Base-by-base conservation (phyloP, 1,140 invertebrate genomes). In the Papilio dardanus region DNA sequence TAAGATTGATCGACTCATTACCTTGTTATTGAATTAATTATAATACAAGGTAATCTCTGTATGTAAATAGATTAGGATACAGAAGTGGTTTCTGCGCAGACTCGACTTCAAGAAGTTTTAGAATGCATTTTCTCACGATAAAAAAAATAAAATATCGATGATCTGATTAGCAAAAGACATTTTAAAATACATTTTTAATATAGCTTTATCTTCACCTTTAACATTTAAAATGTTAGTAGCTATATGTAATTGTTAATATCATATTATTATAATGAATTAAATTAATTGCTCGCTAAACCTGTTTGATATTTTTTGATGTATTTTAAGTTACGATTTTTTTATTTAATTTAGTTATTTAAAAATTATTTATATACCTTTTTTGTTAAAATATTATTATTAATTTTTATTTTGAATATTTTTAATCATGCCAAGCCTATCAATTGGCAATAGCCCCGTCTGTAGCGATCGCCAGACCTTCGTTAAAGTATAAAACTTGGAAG, bases 1-100 rank as follows among this genome's bases (percentile, higher is more conserved):
- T 97, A 94, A 94, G 95, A 90, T 35, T 4, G 10, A 14, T 68
- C n/a, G 19, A 68, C 1, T 14, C 6, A 31, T 68, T 68, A 68
- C 35, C 19, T 68, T 37, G 66, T 68, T 68, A 68, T 68, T 37
- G 31, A 68, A 37, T 68, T 68, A 68, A 66, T 66, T 35, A 33
- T 33, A 66, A 66, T 66, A 66, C 31, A 66, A 66, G 28, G 62
- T 35, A n/a, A 58, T 58, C 54, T 21, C 54, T 30, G 54, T 58
- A 58, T 58, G 54, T 58, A 58, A 58, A 58, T 58, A 58, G 54
- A 58, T 58, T 74, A 74, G 40, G 58, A 69, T 24, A 71, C 10
- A 58, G 30, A 71, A 19, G 37, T 31, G 33, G 40, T 42, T 21
- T 76, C 40, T 81, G 80, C 80, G 80, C 80, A 81, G 80, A 74